phyloP scores from a whole-genome alignment of 2,888 invertebrate species.

The Drosophila merina region DNA sequence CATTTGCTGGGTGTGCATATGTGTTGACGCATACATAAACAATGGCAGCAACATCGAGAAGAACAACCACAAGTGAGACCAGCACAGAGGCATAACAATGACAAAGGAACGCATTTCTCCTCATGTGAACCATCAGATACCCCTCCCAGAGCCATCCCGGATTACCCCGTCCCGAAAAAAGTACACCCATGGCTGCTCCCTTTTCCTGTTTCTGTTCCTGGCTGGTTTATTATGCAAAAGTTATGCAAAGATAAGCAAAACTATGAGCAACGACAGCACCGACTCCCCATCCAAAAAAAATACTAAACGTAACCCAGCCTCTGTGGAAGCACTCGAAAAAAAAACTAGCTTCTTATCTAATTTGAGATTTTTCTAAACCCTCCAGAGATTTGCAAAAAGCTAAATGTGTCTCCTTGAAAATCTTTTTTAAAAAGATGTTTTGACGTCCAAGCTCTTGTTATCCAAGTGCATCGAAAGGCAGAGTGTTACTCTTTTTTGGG shows the following conservation, averaged over 20 bases:
- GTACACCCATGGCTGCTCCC: slow-evolving; percentile 30
- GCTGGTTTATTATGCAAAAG: slow-evolving; percentile 80
- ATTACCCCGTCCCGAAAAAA: background rate
- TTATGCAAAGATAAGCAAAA: slow-evolving; percentile 81
- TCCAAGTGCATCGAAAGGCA: slow-evolving; percentile 12
- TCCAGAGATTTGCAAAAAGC: too few relatives aligned
- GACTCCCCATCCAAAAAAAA: slow-evolving; percentile 62
- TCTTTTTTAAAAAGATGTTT: too few relatives aligned
- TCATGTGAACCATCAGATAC: slow-evolving; percentile 32
- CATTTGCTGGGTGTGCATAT: slow-evolving; percentile 64
- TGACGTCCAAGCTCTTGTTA: too few relatives aligned
- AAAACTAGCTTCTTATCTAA: background rate
- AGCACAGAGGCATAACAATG: slow-evolving; percentile 66
- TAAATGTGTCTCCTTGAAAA: too few relatives aligned
- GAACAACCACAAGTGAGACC: slow-evolving; percentile 27
- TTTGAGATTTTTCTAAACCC: too few relatives aligned
- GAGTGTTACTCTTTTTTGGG: slow-evolving; percentile 34
- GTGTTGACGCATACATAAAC: slow-evolving; percentile 78
- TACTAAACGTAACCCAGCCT: slow-evolving; percentile 52
- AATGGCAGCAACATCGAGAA: slow-evolving; percentile 63
- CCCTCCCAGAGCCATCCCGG: background rate
- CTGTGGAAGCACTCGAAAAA: slow-evolving; percentile 8
- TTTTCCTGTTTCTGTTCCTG: slow-evolving; percentile 50
- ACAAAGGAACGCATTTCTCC: slow-evolving; percentile 73
- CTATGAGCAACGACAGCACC: slow-evolving; percentile 71